These are phyloP conservation scores for Xiphophorus maculatus DNA, from an alignment of 2,113 vertebrate genomes.

Conservation along the genomic window DNA sequence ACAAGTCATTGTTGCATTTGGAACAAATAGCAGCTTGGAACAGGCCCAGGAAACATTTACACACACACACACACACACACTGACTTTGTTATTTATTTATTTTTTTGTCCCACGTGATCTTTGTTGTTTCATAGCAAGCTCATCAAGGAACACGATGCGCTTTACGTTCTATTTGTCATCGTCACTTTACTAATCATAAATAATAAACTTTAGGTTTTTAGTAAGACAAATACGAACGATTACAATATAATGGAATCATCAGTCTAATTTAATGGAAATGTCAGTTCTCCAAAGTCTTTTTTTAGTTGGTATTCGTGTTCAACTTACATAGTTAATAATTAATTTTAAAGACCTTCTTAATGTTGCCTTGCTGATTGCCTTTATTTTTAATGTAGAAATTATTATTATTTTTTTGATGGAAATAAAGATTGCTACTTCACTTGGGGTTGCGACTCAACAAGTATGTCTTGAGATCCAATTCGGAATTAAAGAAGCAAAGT, in stretches of 20 bases:
- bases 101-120: neutral
- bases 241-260: too few species aligned
- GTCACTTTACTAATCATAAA: neutral
- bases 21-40: slow-evolving; percentile 71
- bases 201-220: neutral
- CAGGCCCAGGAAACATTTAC: slow-evolving; percentile 73
- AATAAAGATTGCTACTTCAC: too few species aligned
- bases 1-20: slow-evolving; percentile 76
- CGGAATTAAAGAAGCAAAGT: too few species aligned
- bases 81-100: slow-evolving; percentile 35
- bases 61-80: slow-evolving; percentile 47
- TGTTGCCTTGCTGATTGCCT: too few species aligned
- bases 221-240: neutral
- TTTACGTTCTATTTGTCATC: neutral
- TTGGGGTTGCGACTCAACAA: too few species aligned
- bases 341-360: too few species aligned
- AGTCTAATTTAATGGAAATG: too few species aligned
- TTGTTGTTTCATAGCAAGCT: slow-evolving; percentile 38
- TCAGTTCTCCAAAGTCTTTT: neutral
- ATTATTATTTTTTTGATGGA: too few species aligned
- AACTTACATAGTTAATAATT: too few species aligned
- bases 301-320: neutral
- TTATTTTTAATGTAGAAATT: too few species aligned
- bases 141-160: slow-evolving; percentile 4
- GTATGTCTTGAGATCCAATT: too few species aligned